phyloP scores from a whole-genome alignment of 1,140 invertebrate species.

The Bombus turneri region DNA sequence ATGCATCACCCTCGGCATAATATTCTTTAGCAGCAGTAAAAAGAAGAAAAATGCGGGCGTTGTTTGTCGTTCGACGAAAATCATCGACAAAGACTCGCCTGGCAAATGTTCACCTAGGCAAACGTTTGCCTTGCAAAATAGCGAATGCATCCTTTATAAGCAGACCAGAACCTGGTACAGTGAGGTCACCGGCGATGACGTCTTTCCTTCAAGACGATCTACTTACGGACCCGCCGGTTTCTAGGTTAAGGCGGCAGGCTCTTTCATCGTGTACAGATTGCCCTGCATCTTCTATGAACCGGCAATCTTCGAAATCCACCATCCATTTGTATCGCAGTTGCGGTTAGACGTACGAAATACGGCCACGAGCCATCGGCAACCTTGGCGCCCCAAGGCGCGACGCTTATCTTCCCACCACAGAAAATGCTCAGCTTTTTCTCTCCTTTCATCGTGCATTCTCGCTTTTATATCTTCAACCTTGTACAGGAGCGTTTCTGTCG shows the following conservation, averaged over 20 bases:
- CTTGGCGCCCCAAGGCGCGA: not conserved
- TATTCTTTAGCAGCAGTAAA: not conserved
- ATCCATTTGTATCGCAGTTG: not conserved
- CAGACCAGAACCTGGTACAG: not conserved
- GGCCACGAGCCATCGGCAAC: not conserved
- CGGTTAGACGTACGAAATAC: conserved; percentile 20
- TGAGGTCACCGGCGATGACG: conserved; percentile 44
- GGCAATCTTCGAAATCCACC: conserved; percentile 53
- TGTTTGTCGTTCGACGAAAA: not conserved
- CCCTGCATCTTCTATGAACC: conserved; percentile 65
- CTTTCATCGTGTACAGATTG: conserved; percentile 62
- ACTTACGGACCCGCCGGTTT: conserved; percentile 53
- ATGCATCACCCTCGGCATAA: not conserved
- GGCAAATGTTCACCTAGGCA: not conserved
- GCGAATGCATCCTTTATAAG: conserved; percentile 58
- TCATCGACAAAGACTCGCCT: not conserved
- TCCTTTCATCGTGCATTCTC: not conserved
- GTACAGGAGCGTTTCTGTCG: not conserved
- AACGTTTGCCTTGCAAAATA: conserved; percentile 58
- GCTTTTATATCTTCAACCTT: not conserved
- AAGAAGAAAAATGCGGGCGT: not conserved
- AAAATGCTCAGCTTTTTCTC: not conserved
- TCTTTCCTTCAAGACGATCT: conserved; percentile 46
- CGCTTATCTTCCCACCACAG: too few relatives aligned
- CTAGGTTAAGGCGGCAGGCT: conserved; percentile 54